phyloP scores from a whole-genome alignment of 2,113 vertebrate species.

The Sardina pilchardus region DNA sequence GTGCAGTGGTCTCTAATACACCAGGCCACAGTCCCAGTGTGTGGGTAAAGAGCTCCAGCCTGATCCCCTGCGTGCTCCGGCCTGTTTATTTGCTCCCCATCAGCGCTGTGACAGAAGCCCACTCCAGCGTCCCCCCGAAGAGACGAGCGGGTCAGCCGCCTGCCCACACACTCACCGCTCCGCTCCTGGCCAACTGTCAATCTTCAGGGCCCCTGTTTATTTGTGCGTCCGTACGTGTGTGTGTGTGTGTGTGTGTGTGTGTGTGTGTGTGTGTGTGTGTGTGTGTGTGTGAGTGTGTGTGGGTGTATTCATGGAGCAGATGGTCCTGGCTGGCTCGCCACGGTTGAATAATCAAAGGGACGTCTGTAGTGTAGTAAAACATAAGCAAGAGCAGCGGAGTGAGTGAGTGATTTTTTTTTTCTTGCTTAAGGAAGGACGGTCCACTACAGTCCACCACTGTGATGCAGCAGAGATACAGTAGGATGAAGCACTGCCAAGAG shows the following conservation, averaged over 20 bases:
- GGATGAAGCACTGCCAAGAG: background rate
- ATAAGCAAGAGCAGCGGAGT: background rate
- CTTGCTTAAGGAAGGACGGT: background rate
- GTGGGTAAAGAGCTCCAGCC: background rate
- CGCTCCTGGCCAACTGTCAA: conserved; percentile 2
- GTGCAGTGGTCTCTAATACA: background rate
- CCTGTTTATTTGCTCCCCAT: background rate
- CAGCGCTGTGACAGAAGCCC: conserved; percentile 4
- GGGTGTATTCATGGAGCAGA: background rate
- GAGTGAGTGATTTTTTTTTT: background rate
- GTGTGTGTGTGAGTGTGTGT: background rate
- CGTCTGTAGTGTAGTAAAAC: background rate
- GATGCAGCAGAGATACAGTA: background rate
- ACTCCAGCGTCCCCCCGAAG: background rate
- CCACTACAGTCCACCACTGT: background rate
- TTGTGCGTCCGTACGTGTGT: background rate
- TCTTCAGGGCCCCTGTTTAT: background rate
- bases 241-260: conserved; percentile 1
- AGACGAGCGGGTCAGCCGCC: background rate
- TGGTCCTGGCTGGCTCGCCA: background rate
- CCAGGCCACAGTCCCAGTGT: background rate
- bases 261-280: conserved; percentile 4
- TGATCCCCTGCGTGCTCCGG: background rate
- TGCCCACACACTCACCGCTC: conserved; percentile 5
- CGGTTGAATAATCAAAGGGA: background rate